These are phyloP conservation scores for Tribolium madens DNA, from an alignment of 1,140 invertebrate species.

Conservation along the genomic window DNA sequence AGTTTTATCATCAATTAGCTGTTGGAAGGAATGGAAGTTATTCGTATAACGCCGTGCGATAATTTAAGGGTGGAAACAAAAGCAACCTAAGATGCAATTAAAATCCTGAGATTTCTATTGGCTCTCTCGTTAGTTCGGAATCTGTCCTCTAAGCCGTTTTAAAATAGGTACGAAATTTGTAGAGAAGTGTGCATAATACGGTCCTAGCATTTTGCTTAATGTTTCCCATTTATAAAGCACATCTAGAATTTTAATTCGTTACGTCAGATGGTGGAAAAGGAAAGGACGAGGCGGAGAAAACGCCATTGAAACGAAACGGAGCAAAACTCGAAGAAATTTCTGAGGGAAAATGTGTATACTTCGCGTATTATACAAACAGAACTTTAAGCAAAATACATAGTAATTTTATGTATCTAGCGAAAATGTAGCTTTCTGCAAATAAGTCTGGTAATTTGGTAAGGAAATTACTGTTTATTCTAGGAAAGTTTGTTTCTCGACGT, in stretches of 20 bases:
- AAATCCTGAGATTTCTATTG: conserved; percentile 64
- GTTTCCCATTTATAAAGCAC: conserved; percentile 60
- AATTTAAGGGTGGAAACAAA: conserved; percentile 63
- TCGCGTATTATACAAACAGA: conserved; percentile 59
- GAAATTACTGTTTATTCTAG: conserved; percentile 66
- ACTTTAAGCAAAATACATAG: conserved; percentile 61
- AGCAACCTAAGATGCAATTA: conserved; percentile 65
- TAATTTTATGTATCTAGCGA: conserved; percentile 63
- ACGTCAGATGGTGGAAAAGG: conserved; percentile 46
- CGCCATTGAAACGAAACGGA: conserved; percentile 12
- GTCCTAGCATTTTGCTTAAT: conserved; percentile 60
- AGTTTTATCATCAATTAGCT: not conserved
- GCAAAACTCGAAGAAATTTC: conserved; percentile 41
- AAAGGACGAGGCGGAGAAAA: conserved; percentile 2
- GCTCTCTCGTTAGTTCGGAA: conserved; percentile 49
- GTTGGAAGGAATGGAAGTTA: not conserved
- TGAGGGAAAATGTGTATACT: conserved; percentile 56
- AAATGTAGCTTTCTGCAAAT: conserved; percentile 64
- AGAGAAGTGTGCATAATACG: conserved; percentile 36
- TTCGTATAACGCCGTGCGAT: conserved; percentile 41
- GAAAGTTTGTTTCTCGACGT: conserved; percentile 63
- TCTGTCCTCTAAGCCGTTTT: conserved; percentile 48
- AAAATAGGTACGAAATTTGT: conserved; percentile 56
- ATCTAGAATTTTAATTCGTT: conserved; percentile 55
- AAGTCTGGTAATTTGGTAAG: conserved; percentile 65